Base-by-base conservation (phyloP, 2,797 vertebrate genomes). In the Hydrolagus colliei region DNA sequence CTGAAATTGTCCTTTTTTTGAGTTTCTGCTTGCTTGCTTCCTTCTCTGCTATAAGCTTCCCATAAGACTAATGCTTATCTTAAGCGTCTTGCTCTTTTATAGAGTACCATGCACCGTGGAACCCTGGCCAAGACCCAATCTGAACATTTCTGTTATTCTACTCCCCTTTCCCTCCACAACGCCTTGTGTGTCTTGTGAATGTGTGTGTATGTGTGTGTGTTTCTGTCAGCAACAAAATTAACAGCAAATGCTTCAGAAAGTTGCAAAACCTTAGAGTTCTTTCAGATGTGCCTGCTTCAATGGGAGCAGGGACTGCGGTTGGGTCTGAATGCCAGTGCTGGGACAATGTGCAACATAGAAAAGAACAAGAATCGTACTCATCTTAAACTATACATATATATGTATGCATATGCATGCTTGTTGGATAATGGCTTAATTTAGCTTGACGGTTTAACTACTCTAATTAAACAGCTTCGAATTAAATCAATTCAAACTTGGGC, bases 171-270 rank as follows among this genome's bases (percentile, higher is more conserved):
- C 22, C 78, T 80, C 78, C 65, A 18, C 52, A 32, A 84, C 32
- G 65, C 27, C 65, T 18, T 84, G 65, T 41, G 32, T 52, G 68
- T 67, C 79, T 84, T 41, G 9, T 84, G 32, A 84, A 52, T 52
- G 41, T 52, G 41, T 35, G 14, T 32, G n/a, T 27, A 27, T 27
- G 27, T 27, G 79, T 84, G 65, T 35, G 9, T 71, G 65, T 71
- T 84, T 52, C 41, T 84, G 27, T 63, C n/a, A 71, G 65, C 65
- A 84, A n/a, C 79, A 16, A 68, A 84, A 84, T 84, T 71, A 71
- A 84, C 22, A 84, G 41, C 79, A 71, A 68, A 84, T 84, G 79
- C 65, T 84, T 41, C 10, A 41, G 41, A 84, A 20, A 9, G 4
- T 84, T 52, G 65, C 79, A 84, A 71, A 84, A 12, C 79, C 32